Evolutionary conservation across 2,113 vertebrate genomes (phyloP), one percentile per base, ranked within the genome.

Genomic region (Hippoglossus stenolepis): DNA sequence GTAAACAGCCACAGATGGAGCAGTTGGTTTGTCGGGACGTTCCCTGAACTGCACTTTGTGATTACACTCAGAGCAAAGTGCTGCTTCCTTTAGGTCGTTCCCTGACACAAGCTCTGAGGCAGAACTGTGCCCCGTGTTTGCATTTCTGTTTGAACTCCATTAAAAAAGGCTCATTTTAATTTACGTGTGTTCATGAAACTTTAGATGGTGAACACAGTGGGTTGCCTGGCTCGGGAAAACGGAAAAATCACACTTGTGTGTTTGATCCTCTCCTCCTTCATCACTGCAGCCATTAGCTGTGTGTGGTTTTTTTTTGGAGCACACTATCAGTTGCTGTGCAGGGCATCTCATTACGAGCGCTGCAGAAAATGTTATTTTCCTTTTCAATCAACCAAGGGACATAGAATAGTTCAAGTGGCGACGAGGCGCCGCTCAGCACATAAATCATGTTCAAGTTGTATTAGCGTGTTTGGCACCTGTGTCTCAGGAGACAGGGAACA

Each of bases 401-500:
- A 76, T 61, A 28, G 65, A 84, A 61, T 53, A 59, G 81, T 66
- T 79, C 66, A 83, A 85, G 80, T 82, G 84, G 73, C 78, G 80
- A 64, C 38, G 78, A 70, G 73, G 77, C 57, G 73, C 73, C 86
- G 75, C 75, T 87, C 59, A 68, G 43, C 57, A 58, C 79, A 85
- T 89, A 82, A 90, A 87, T 89, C 80, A 86, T 56, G 47, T 80
- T 77, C 73, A 74, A 85, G 72, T 85, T 84, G 70, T 85, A 72
- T 83, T 73, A 87, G 79, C 38, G 66, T 79, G 79, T 89, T 88
- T 89, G 86, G 85, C 90, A 84, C 78, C 75, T 62, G 72, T 79
- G 65, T 85, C 86, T 80, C 78, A 67, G 67, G 79, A 90, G 83
- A 82, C 70, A 88, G 75, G 65, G 67, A 82, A 82, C 86, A 84